These are phyloP conservation scores for Valencia hispanica DNA, from an alignment of 2,797 vertebrate species.

Conservation along the genomic window DNA sequence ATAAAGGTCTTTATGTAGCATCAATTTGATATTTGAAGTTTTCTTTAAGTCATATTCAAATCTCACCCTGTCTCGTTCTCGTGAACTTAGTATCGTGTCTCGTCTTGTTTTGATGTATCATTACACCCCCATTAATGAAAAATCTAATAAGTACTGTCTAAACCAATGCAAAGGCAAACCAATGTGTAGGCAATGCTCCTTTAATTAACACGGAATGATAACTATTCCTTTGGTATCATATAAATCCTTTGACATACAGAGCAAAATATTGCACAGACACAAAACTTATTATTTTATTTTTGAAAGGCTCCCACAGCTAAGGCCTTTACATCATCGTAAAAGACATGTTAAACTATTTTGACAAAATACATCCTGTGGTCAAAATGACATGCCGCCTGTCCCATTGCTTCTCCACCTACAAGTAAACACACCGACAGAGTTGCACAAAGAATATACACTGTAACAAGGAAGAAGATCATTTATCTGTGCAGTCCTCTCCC, in stretches of 20 bases:
- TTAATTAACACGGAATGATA: background rate
- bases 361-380: constrained; percentile 69
- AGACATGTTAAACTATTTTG: constrained; percentile 68
- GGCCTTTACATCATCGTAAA: constrained; percentile 35
- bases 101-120: too few species aligned
- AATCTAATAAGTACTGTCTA: background rate
- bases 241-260: background rate
- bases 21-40: too few species aligned
- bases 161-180: background rate
- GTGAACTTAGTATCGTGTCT: too few species aligned
- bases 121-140: background rate
- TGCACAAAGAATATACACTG: constrained; percentile 39
- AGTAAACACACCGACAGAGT: constrained; percentile 20
- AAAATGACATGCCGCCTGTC: constrained; percentile 49
- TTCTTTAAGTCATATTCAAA: too few species aligned
- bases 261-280: background rate
- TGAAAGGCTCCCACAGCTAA: constrained; percentile 15
- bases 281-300: constrained; percentile 3
- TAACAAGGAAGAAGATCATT: constrained; percentile 64
- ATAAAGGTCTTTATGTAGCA: too few species aligned
- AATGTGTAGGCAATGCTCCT: background rate
- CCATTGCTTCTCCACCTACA: constrained; percentile 33
- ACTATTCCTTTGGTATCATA: background rate
- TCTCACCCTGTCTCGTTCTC: too few species aligned
- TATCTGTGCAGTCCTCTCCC: constrained; percentile 66